These are phyloP conservation scores for Phocoena sinus DNA, from an alignment of 2,113 vertebrate genomes.

Conservation along the genomic window DNA sequence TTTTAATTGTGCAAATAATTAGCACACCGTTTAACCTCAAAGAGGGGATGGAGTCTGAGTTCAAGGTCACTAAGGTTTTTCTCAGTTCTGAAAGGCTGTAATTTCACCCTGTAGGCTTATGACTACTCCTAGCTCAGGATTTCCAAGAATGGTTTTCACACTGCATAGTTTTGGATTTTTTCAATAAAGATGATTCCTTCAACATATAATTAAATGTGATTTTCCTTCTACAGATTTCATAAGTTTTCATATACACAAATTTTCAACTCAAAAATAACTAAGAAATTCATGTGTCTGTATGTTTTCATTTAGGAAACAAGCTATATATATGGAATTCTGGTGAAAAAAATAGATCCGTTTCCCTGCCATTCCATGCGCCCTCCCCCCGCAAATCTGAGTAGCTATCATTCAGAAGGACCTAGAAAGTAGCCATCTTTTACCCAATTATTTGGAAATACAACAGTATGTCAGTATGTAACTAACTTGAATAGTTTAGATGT, in stretches of 20 bases:
- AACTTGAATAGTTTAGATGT: neutral
- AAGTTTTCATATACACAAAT: neutral
- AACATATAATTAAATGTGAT: neutral
- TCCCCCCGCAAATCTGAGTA: neutral
- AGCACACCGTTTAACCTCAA: neutral
- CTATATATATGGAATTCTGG: neutral
- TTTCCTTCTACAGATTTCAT: neutral
- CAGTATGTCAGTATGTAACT: neutral
- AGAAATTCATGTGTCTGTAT: neutral
- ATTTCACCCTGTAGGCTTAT: neutral
- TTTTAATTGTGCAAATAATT: neutral
- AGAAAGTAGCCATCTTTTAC: neutral
- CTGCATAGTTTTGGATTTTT: neutral
- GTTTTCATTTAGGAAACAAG: neutral
- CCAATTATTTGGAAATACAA: neutral
- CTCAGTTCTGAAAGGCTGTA: neutral
- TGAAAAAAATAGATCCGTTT: neutral
- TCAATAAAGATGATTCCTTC: neutral
- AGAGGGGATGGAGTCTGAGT: neutral
- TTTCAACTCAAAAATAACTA: slow-evolving; percentile 11
- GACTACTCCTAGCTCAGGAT: neutral
- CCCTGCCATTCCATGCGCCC: neutral
- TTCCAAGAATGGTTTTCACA: neutral
- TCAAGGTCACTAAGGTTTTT: neutral
- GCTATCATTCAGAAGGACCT: neutral